A percentile compares a stretch with the other conserved stretches of the same genome.
Evolutionary conservation across 2,797 vertebrate species (phyloP).

Genomic region (Etheostoma nigrum): DNA sequence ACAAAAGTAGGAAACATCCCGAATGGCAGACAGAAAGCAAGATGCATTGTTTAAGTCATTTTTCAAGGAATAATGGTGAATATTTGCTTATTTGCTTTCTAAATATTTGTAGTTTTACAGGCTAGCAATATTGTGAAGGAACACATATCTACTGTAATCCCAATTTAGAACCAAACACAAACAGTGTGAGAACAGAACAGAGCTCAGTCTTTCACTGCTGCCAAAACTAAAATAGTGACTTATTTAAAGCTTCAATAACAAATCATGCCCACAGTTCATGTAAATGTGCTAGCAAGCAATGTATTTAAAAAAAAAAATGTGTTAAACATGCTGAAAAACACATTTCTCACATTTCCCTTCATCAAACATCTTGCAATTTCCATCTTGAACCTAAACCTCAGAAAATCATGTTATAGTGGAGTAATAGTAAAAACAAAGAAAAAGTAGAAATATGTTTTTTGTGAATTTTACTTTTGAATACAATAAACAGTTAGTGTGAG

Average conservation of each 20-base stretch:
- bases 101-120: background rate
- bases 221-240: constrained; percentile 19
- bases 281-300: constrained; percentile 6
- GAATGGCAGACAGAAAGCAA: background rate
- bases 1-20: background rate
- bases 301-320: background rate
- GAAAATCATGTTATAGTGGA: background rate
- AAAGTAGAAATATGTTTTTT: constrained; percentile 6
- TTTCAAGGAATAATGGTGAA: background rate
- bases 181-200: background rate
- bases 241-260: constrained; percentile 12
- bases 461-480: background rate
- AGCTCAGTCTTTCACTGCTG: constrained; percentile 1
- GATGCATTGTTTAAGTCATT: background rate
- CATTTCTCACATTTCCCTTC: background rate
- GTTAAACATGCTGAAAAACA: constrained; percentile 14
- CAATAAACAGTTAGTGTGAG: background rate
- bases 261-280: background rate
- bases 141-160: constrained; percentile 10
- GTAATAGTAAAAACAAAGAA: background rate
- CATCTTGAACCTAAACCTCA: background rate
- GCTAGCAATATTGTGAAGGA: background rate
- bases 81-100: background rate
- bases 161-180: constrained; percentile 8
- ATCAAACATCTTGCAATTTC: background rate